Evolutionary conservation across 2,113 vertebrate species (phyloP).

Genomic region (Perca flavescens): DNA sequence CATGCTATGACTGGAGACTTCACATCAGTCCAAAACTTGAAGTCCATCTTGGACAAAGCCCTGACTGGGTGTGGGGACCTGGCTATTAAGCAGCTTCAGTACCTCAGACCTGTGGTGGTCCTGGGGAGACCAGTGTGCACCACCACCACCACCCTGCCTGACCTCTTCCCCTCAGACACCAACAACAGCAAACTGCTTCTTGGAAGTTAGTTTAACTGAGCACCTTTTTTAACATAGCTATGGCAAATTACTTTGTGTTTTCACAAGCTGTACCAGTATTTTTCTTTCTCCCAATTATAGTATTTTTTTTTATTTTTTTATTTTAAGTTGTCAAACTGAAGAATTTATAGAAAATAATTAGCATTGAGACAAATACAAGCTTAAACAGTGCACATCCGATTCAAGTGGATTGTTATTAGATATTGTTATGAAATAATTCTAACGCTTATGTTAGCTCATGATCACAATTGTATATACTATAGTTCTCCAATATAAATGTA

Average conservation of each 20-base stretch:
- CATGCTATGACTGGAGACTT: slow-evolving; percentile 79
- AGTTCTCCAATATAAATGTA: slow-evolving; percentile 64
- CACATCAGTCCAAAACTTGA: slow-evolving; percentile 90
- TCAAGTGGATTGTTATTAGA: slow-evolving; percentile 43
- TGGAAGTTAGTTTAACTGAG: slow-evolving; percentile 85
- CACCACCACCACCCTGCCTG: slow-evolving; percentile 85
- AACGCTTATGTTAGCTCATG: slow-evolving; percentile 28
- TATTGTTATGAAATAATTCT: slow-evolving; percentile 32
- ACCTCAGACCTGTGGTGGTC: slow-evolving; percentile 96
- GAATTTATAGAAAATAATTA: slow-evolving; percentile 31
- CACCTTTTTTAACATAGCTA: slow-evolving; percentile 53
- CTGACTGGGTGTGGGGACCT: slow-evolving; percentile 96
- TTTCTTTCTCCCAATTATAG: slow-evolving; percentile 45
- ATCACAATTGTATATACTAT: slow-evolving; percentile 72
- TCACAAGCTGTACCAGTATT: slow-evolving; percentile 56
- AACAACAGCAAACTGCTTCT: slow-evolving; percentile 92
- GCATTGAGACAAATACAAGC: slow-evolving; percentile 21
- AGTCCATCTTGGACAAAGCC: slow-evolving; percentile 95
- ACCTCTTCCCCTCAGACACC: slow-evolving; percentile 90
- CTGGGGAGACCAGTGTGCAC: slow-evolving; percentile 94
- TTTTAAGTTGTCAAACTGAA: slow-evolving; percentile 71
- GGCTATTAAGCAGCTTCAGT: slow-evolving; percentile 98
- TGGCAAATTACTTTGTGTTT: slow-evolving; percentile 50
- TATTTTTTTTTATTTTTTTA: slow-evolving; percentile 43
- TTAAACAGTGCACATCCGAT: slow-evolving; percentile 40